phyloP scores from a whole-genome alignment of 1,140 invertebrate genomes.

The Diprion similis region DNA sequence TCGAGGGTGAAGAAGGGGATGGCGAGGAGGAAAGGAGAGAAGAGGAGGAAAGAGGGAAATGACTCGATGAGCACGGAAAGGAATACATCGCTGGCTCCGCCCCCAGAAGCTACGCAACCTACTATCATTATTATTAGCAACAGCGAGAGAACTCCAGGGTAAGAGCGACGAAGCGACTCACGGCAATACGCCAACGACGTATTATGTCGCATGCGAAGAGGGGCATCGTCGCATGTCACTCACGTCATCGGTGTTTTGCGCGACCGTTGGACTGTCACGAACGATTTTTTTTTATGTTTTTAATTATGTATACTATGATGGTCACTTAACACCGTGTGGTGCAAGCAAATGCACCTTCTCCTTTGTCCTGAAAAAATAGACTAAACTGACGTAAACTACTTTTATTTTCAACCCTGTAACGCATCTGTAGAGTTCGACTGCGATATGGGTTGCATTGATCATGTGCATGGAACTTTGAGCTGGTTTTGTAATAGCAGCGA shows the following conservation, averaged over 20 bases:
- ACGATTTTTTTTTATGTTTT: not conserved
- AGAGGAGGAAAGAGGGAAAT: not conserved
- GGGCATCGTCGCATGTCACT: not conserved
- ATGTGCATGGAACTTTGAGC: too few species aligned
- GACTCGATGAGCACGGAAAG: conserved; percentile 3
- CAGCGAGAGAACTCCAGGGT: not conserved
- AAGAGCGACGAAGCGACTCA: not conserved
- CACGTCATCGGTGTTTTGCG: not conserved
- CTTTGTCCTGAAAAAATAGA: too few species aligned
- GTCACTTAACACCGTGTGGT: too few species aligned
- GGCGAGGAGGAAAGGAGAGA: not conserved
- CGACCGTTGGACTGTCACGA: not conserved
- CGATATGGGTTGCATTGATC: too few species aligned
- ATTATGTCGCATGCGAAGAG: not conserved
- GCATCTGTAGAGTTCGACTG: too few species aligned
- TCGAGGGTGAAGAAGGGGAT: not conserved
- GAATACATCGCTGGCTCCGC: not conserved
- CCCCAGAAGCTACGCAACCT: not conserved
- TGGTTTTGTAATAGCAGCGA: too few species aligned
- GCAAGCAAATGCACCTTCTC: too few species aligned
- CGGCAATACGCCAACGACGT: conserved; percentile 1
- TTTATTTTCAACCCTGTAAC: too few species aligned
- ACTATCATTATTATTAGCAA: not conserved
- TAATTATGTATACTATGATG: too few species aligned
- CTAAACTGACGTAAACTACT: too few species aligned